Conservation (phyloP, 2,797 vertebrate species). For the Perodicticus potto region DNA sequence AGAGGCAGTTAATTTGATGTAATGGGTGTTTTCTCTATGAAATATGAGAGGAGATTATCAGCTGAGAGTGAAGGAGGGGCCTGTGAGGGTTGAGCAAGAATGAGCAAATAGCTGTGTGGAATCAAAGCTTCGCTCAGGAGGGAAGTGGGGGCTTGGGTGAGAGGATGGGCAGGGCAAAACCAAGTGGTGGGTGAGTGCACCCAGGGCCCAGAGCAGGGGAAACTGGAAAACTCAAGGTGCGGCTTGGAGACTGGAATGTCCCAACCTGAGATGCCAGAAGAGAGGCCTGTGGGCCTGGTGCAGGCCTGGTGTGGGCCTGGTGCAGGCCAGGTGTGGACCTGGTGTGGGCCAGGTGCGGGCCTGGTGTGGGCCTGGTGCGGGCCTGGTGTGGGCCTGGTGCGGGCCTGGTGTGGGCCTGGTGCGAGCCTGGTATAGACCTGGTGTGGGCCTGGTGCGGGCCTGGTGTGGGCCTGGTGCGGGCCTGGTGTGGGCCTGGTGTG, state of each 20-base stretch:
- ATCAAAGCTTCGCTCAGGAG: neutral
- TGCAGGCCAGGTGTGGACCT: no score
- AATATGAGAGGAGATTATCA: neutral
- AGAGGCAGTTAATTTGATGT: neutral
- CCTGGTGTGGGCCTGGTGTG: no score
- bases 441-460: no score
- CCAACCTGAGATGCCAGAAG: neutral
- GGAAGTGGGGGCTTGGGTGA: accelerated
- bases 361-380: no score
- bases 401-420: neutral
- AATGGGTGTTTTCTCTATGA: neutral
- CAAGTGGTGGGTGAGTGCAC: neutral
- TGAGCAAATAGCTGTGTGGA: neutral
- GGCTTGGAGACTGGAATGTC: no score
- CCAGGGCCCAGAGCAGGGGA: no score
- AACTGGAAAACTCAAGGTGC: neutral
- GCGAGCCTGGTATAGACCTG: no score
- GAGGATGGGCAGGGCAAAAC: neutral
- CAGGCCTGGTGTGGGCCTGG: neutral
- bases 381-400: neutral
- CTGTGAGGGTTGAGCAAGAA: no score
- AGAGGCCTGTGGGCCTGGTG: neutral
- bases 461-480: neutral
- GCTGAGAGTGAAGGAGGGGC: neutral
- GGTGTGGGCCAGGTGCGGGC: no score